Evolutionary conservation across 2,888 invertebrate species (phyloP), one percentile per base, ranked within the genome.

Genomic region (Dolomedes plantarius): DNA sequence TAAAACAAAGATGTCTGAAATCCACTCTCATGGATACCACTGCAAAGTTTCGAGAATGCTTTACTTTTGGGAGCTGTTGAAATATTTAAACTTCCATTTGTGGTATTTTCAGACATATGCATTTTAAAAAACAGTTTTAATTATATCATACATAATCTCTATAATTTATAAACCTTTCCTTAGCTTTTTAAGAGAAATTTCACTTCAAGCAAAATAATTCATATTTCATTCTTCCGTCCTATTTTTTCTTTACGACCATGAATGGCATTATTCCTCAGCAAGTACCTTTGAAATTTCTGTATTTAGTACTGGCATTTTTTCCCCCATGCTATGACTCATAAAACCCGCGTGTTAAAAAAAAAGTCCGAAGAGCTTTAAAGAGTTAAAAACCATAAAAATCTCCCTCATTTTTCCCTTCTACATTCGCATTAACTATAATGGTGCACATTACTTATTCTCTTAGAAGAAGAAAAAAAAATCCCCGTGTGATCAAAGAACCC

Each of bases 371-470:
- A n/a, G 23, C 16, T 62, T 28, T 28, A 62, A 62, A 62, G 27
- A 62, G n/a, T n/a, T 65, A n/a, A 29, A 65, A 65, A 31, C 31
- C 73, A 73, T 73, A 73, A 73, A 73, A 62, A 32, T 41, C 9
- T 73, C 36, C 23, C 5, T 23, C 23, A 23, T 56, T 56, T 23
- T 56, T 36, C 16, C 13, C 27, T 13, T 27, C 29, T 62, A 28
- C 27, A 13, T 32, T 32, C 62, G 13, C 73, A 73, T 73, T 62
- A 62, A 62, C 29, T 65, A 29, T 31, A 65, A 65, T 65, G 65
- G 31, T 13, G 31, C 28, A 19, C 29, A 62, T n/a, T 65, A 9
- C 31, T 65, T 65, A 65, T 65, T 29, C 65, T 29, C 29, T 29
- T 11, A n/a, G n/a, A n/a, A n/a, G n/a, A n/a, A 29, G 29, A 16